Evolutionary conservation across 2,888 invertebrate genomes (phyloP).

Genomic region (Cabera pusaria): DNA sequence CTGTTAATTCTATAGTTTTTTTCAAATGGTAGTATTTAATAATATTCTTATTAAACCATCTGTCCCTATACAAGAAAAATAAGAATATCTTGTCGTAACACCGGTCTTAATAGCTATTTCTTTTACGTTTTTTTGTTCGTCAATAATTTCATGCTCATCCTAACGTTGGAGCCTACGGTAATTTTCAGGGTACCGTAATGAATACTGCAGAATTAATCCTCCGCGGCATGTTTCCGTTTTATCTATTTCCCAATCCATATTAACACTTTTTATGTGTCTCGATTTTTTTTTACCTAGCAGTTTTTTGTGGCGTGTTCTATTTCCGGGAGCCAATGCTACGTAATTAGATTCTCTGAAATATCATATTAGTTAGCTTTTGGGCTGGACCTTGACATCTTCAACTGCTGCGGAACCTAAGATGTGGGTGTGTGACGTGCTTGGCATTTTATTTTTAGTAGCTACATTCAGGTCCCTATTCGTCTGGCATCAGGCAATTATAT

Average conservation of each 20-base stretch:
- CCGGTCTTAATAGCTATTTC: slow-evolving; percentile 39
- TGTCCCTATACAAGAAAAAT: slow-evolving; percentile 29
- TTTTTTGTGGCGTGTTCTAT: too few species aligned
- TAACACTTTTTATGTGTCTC: too few species aligned
- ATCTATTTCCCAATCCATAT: too few species aligned
- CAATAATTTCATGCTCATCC: slow-evolving; percentile 44
- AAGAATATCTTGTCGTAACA: slow-evolving; percentile 35
- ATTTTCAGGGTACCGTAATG: slow-evolving; percentile 17
- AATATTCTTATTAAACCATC: slow-evolving; percentile 16
- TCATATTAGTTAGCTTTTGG: too few species aligned
- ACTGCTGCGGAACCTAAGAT: slow-evolving; percentile 6
- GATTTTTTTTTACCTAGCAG: too few species aligned
- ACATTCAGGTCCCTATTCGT: slow-evolving; percentile 15
- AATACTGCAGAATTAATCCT: not conserved
- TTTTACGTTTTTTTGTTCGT: slow-evolving; percentile 38
- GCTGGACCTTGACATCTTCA: slow-evolving; percentile 1
- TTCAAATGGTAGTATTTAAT: slow-evolving; percentile 13
- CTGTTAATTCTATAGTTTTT: slow-evolving; percentile 1
- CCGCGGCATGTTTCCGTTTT: not conserved
- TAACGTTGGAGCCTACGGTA: slow-evolving; percentile 29
- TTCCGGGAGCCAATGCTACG: too few species aligned
- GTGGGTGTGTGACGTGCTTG: slow-evolving; percentile 1
- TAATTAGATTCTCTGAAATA: too few species aligned
- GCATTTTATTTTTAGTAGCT: slow-evolving; percentile 4
- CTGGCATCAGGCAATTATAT: slow-evolving; percentile 31